Conservation (phyloP, 2,888 invertebrate genomes). For the Cephus pygmeus region DNA sequence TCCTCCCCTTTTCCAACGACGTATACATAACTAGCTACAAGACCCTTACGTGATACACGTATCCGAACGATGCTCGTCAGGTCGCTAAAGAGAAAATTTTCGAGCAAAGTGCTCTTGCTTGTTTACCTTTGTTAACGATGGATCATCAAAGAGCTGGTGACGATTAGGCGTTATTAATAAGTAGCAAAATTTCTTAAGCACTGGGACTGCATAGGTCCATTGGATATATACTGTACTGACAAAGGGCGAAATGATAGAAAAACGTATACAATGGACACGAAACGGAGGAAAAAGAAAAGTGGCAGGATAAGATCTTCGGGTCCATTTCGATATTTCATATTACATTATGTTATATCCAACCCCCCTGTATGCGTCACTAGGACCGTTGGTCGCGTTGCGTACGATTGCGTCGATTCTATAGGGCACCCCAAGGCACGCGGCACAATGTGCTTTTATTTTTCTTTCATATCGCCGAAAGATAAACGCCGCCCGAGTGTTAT, state of each 20-base stretch:
- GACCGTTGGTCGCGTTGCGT: neutral
- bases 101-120: neutral
- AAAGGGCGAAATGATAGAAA: neutral
- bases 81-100: neutral
- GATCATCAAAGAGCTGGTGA: neutral
- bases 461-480: slow-evolving; percentile 12
- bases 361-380: neutral
- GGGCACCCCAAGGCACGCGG: slow-evolving; percentile 7
- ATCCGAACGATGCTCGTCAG: neutral
- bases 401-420: neutral
- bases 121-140: neutral
- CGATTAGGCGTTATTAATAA: neutral
- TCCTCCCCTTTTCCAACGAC: neutral
- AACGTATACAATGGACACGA: neutral
- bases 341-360: neutral
- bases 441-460: slow-evolving; percentile 21
- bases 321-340: neutral
- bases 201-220: neutral
- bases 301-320: neutral
- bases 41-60: neutral
- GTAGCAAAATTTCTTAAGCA: neutral
- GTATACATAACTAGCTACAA: neutral
- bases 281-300: neutral
- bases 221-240: neutral
- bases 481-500: slow-evolving; percentile 20